These are phyloP conservation scores for Pachydiplax longipennis DNA, from an alignment of 2,888 invertebrate genomes.

Conservation along the genomic window DNA sequence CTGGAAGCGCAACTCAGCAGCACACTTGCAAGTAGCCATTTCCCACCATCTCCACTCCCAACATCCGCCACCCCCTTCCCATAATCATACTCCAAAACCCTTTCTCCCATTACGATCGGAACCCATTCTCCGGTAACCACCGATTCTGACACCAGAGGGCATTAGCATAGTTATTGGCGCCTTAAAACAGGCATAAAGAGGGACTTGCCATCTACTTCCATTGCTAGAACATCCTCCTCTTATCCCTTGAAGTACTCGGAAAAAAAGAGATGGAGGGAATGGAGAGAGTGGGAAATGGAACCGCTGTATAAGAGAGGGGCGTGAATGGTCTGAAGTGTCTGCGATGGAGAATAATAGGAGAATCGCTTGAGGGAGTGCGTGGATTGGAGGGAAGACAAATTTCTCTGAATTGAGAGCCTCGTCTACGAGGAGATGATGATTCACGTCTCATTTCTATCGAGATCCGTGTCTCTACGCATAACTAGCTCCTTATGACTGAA, in stretches of 20 bases:
- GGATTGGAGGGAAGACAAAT: neutral
- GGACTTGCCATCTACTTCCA: too few species aligned
- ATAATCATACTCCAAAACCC: too few species aligned
- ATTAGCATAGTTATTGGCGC: slow-evolving; percentile 25
- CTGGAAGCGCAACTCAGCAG: too few species aligned
- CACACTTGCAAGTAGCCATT: too few species aligned
- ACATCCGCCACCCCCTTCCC: neutral
- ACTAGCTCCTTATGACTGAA: too few species aligned
- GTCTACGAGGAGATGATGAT: too few species aligned
- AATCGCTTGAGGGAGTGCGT: neutral
- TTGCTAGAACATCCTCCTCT: neutral
- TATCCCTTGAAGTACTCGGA: neutral
- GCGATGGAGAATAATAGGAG: neutral
- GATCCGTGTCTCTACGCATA: too few species aligned
- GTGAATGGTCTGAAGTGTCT: neutral
- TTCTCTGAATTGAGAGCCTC: too few species aligned
- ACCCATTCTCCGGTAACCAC: neutral
- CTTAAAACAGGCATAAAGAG: neutral
- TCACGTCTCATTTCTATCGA: too few species aligned
- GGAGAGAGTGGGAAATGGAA: neutral
- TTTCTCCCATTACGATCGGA: too few species aligned
- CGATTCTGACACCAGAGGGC: neutral
- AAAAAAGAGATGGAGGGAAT: neutral
- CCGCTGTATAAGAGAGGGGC: neutral
- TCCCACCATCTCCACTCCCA: neutral